Evolutionary conservation across 2,113 vertebrate genomes (phyloP).

Genomic region (Megaceryle torquata): DNA sequence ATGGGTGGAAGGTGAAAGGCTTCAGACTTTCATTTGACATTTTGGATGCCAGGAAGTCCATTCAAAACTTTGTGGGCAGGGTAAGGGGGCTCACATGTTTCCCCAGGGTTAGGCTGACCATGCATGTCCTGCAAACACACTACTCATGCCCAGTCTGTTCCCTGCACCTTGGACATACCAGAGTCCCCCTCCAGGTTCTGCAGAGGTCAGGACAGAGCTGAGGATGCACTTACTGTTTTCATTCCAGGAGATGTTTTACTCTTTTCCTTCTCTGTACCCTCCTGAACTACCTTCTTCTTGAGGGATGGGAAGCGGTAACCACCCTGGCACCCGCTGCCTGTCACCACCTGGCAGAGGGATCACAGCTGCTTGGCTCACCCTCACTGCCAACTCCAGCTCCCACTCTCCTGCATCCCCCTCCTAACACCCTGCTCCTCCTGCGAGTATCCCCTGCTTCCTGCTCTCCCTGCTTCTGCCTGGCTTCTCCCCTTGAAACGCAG

Average conservation of each 20-base stretch:
- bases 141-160: not conserved
- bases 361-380: not conserved
- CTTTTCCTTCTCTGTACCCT: not conserved
- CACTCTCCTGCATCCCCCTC: not conserved
- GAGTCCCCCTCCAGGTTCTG: not conserved
- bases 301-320: not conserved
- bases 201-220: not conserved
- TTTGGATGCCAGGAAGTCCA: not conserved
- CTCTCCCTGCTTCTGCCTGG: not conserved
- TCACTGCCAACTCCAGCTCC: not conserved
- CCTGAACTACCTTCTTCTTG: not conserved
- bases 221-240: not conserved
- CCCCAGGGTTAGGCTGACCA: not conserved
- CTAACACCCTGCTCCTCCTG: not conserved
- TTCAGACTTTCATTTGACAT: not conserved
- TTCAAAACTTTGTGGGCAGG: not conserved
- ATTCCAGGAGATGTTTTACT: not conserved
- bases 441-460: accelerated
- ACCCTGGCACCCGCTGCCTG: not conserved
- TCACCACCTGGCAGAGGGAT: not conserved
- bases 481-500: not conserved
- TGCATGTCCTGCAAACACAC: not conserved
- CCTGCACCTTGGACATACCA: not conserved
- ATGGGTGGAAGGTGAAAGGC: not conserved
- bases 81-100: not conserved